phyloP scores from a whole-genome alignment of 2,797 vertebrate species.

The Philypnodon macrostomus region DNA sequence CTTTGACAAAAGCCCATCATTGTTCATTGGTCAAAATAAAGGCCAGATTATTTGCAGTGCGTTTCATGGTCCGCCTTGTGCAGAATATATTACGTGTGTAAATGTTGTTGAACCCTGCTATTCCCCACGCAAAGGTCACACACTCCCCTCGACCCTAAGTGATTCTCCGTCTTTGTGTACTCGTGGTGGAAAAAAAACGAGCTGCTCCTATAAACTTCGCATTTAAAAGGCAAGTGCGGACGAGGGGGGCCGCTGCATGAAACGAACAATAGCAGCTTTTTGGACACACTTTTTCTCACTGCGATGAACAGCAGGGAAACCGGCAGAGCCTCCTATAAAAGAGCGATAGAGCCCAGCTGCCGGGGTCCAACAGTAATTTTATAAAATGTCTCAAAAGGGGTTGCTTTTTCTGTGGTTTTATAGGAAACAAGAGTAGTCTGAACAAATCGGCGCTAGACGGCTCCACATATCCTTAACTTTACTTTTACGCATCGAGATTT shows the following conservation, averaged over 20 bases:
- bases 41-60: conserved; percentile 72
- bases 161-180: conserved; percentile 80
- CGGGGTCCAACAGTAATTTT: conserved; percentile 75
- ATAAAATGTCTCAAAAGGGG: conserved; percentile 67
- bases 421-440: conserved; percentile 17
- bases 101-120: conserved; percentile 82
- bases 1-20: conserved; percentile 62
- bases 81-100: conserved; percentile 85
- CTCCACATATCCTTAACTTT: conserved; percentile 32
- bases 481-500: conserved; percentile 21
- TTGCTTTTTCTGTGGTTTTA: conserved; percentile 56
- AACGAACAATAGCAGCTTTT: conserved; percentile 82
- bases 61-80: conserved; percentile 75
- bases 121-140: conserved; percentile 82
- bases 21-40: conserved; percentile 66
- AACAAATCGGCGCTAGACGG: conserved; percentile 50
- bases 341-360: conserved; percentile 77
- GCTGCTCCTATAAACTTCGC: conserved; percentile 84
- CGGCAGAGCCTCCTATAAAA: conserved; percentile 79
- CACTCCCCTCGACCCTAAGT: conserved; percentile 84
- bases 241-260: conserved; percentile 72
- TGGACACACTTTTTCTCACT: conserved; percentile 84
- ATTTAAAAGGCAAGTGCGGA: conserved; percentile 85
- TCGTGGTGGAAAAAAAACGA: conserved; percentile 70
- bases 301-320: conserved; percentile 80